Base-by-base conservation (phyloP, 2,113 vertebrate species). In the Odocoileus hemionus region DNA sequence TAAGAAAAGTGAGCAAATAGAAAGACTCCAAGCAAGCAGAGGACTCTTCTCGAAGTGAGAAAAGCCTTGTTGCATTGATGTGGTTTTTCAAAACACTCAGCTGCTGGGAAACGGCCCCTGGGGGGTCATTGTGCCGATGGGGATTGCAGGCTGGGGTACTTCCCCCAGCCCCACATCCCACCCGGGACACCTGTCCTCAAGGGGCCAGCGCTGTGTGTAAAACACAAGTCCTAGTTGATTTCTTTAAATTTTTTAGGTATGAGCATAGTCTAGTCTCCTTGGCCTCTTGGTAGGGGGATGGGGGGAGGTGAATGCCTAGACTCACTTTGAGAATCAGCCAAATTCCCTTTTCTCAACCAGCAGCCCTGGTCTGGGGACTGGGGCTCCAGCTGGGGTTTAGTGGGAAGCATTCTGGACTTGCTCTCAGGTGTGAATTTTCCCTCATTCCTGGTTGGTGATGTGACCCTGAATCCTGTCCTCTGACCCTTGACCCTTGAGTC, bases 121-220 rank as follows among this genome's bases (percentile, higher is more conserved):
- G 30, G 3, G 8, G 47, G 36, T 11, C 5, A 1, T 1, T 17
- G 28, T 7, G 15, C 0, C 1, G 39, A 30, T 21, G 17, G 5
- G 47, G 30, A 15, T 15, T 10, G 1, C 2, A 11, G 2, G 85
- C 16, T 11, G 26, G 33, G 1, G 61, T 57, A 5, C 23, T 19
- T 1, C 4, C 16, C 47, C 19, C 60, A 50, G 26, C 36, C 55
- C 61, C 17, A 21, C 1, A 57, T 30, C 61, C 85, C 85, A 11
- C 30, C 9, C 7, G 6, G 14, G 33, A n/a, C 47, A 21, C 12
- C n/a, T 19, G 7, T 39, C 67, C 50, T 47, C 39, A 33, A 8
- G 7, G 10, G n/a, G 43, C 57, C 58, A 50, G 70, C 0, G 0
- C 39, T 70, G 1, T 28, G 58, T 33, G 6, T 50, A 16, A 86